Conservation (phyloP, 2,888 invertebrate species). For the Ligdia adustata region DNA sequence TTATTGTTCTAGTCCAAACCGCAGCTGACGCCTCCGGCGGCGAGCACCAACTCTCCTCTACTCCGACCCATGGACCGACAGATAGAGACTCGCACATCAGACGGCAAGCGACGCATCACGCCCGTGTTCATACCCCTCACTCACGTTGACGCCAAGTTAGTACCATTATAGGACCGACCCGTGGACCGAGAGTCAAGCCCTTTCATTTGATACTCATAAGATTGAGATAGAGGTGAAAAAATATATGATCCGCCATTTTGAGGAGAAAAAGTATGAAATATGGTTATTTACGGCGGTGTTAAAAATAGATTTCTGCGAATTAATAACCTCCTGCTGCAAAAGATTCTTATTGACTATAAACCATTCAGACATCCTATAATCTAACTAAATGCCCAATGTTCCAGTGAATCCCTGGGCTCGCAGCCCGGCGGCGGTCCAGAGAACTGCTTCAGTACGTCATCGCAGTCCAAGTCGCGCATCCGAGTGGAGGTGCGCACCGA, state of each 20-base stretch:
- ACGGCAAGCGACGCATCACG: slow-evolving; percentile 97
- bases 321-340: too few relatives aligned
- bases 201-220: too few relatives aligned
- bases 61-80: slow-evolving; percentile 93
- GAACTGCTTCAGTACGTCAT: slow-evolving; percentile 89
- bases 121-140: slow-evolving; percentile 95
- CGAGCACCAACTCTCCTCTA: slow-evolving; percentile 46
- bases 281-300: too few relatives aligned
- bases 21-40: slow-evolving; percentile 47
- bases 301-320: too few relatives aligned
- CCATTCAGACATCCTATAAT: too few relatives aligned
- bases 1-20: slow-evolving; percentile 44
- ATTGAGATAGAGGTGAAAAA: too few relatives aligned
- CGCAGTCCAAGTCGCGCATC: slow-evolving; percentile 91
- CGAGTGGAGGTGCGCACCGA: slow-evolving; percentile 90
- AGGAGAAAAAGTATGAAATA: too few relatives aligned
- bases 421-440: slow-evolving; percentile 77
- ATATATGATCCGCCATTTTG: too few relatives aligned
- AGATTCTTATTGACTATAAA: too few relatives aligned
- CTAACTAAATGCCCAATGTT: too few relatives aligned
- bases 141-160: slow-evolving; percentile 86
- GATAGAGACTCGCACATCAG: slow-evolving; percentile 96
- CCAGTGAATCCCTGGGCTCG: slow-evolving; percentile 80
- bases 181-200: too few relatives aligned
- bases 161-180: slow-evolving; percentile 34